Conservation (phyloP, 2,113 vertebrate genomes). For the Paratilapia polleni region DNA sequence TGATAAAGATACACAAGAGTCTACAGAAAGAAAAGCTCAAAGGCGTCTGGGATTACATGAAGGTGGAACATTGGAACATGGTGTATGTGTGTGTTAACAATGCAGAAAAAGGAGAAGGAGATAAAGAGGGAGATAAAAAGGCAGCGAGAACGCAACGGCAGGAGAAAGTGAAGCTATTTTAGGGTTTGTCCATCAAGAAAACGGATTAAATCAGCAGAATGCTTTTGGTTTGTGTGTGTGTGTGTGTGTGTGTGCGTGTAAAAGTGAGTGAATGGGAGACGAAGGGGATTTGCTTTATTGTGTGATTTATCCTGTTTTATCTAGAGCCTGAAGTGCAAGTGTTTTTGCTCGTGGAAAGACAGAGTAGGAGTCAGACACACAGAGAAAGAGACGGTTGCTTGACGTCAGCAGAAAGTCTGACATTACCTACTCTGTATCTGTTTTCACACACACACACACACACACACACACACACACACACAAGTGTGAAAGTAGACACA, state of each 20-base stretch:
- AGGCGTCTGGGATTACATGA: conserved; percentile 11
- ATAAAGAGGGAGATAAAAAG: conserved; percentile 22
- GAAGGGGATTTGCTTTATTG: not conserved
- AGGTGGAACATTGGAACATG: not conserved
- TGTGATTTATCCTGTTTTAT: conserved; percentile 36
- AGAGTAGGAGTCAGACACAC: not conserved
- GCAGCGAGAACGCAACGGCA: conserved; percentile 16
- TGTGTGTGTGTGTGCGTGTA: not conserved
- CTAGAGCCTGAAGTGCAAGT: not conserved
- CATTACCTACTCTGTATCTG: conserved; percentile 33
- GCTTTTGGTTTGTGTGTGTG: not conserved
- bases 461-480: not conserved
- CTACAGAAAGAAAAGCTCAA: not conserved
- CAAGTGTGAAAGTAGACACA: conserved; percentile 7
- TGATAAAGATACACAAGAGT: not conserved
- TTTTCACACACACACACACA: conserved; percentile 59
- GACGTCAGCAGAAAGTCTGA: conserved; percentile 58
- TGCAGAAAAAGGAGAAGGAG: conserved; percentile 37
- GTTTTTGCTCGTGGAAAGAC: not conserved
- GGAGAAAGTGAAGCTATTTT: conserved; percentile 54
- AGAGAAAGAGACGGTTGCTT: conserved; percentile 30
- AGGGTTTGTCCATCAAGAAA: conserved; percentile 60
- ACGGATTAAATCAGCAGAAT: conserved; percentile 63
- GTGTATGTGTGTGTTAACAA: conserved; percentile 7
- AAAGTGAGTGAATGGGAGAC: not conserved